Evolutionary conservation across 2,113 vertebrate genomes (phyloP), one percentile per base, ranked within the genome.

Genomic region (Miniopterus natalensis): DNA sequence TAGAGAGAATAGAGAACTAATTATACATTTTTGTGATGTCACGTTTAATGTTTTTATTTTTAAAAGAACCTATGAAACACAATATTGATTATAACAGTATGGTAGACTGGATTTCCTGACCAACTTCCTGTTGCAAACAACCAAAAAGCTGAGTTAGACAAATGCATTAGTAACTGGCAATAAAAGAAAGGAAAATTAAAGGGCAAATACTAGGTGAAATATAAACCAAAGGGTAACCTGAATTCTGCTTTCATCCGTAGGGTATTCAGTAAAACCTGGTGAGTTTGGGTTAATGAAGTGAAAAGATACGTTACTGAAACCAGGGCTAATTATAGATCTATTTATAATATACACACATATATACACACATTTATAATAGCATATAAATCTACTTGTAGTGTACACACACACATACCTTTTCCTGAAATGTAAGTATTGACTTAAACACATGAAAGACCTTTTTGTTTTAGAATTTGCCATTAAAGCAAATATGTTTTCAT

Each of bases 401-500:
- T 18, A 66, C 9, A 45, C 4, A 87, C 1, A 83, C 1, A 83
- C 20, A 74, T 4, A 42, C 7, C n/a, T 94, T 84, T 90, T 71
- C 31, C 61, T 90, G 45, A 94, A 89, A 86, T 84, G 3, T 49
- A 92, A 71, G 15, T 94, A 57, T 90, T 91, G 31, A 88, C 49
- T 89, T 87, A 91, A 97, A 96, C 21, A 95, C 27, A 91, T n/a
- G 11, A 96, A 92, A 98, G 18, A 70, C 20, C 88, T 97, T 94
- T 96, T 98, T 97, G 18, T 84, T 97, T 91, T 88, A 96, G 75
- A 94, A 25, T 57, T 57, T 13, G 59, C 92, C 25, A 87, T 80
- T 92, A 97, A 96, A 95, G 80, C 92, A 79, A 91, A 75, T 88
- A 77, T 78, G 68, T 96, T 97, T 96, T 95, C 74, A 89, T 92